Percentiles rank a stretch among this genome's conserved stretches.
phyloP scores from a whole-genome alignment of 2,113 vertebrate genomes.

The Phalacrocorax pelagicus region DNA sequence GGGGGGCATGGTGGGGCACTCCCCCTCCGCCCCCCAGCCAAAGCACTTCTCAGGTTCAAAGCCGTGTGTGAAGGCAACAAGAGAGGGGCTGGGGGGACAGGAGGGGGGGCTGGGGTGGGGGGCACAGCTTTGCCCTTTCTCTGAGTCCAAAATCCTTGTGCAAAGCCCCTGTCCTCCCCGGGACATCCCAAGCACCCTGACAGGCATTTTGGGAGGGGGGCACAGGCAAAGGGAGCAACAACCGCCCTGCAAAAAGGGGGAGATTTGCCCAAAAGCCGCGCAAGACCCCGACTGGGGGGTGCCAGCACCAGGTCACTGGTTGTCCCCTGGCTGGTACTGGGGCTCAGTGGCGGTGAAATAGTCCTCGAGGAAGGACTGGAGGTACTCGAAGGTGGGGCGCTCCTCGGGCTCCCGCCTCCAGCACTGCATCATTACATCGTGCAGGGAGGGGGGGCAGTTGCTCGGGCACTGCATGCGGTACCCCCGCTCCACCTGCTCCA shows the following conservation, averaged over 20 bases:
- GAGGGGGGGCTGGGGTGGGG: accelerated
- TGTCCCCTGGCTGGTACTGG: constrained; percentile 96
- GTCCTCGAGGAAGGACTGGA: constrained; percentile 97
- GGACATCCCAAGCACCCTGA: not conserved
- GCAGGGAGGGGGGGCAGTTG: constrained; percentile 86
- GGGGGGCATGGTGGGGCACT: too few relatives aligned
- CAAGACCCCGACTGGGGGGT: not conserved
- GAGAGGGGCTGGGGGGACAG: not conserved
- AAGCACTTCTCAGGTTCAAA: not conserved
- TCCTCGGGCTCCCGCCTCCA: constrained; percentile 93
- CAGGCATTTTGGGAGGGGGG: not conserved
- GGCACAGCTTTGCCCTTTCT: not conserved
- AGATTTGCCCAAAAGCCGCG: not conserved
- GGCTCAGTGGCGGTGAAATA: constrained; percentile 98
- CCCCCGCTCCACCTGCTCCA: constrained; percentile 95
- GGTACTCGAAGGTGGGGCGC: constrained; percentile 96
- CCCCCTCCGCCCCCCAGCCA: not conserved
- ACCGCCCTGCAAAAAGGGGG: not conserved
- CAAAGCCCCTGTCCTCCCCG: not conserved
- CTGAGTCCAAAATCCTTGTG: not conserved
- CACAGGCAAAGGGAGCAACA: not conserved
- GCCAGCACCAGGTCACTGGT: not conserved
- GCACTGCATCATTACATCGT: constrained; percentile 94
- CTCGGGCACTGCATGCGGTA: constrained; percentile 92
- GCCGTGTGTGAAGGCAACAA: not conserved